These are phyloP conservation scores for Alectoris magna DNA, from an alignment of 2,797 vertebrate species.

Conservation along the genomic window DNA sequence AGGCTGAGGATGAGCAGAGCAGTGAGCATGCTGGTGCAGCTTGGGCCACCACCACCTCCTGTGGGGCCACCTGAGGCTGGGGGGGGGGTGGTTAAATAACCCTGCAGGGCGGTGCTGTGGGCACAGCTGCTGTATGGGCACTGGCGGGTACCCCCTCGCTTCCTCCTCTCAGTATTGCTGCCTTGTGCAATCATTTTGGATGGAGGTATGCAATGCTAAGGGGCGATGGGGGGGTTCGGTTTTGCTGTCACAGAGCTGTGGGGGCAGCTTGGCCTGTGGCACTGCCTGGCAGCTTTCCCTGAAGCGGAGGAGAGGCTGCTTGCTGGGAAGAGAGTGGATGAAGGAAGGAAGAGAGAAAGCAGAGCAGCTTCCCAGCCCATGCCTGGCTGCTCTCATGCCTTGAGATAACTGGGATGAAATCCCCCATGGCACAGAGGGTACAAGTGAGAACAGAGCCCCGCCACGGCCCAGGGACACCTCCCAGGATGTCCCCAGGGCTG, in stretches of 20 bases:
- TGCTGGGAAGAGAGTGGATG: fast-evolving
- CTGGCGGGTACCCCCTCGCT: neutral
- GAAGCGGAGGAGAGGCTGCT: fast-evolving
- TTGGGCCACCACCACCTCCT: neutral
- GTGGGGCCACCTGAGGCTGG: neutral
- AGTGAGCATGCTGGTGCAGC: neutral
- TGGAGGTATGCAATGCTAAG: neutral
- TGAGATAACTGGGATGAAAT: neutral
- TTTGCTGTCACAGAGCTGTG: neutral
- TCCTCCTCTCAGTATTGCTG: neutral
- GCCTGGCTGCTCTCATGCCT: neutral
- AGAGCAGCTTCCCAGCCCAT: neutral
- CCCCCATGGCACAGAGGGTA: neutral
- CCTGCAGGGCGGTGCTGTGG: neutral
- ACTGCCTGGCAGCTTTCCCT: neutral
- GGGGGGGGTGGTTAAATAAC: neutral
- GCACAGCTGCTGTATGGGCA: neutral
- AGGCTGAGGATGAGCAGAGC: constrained; percentile 30
- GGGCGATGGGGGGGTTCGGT: neutral
- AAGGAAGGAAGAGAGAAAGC: neutral
- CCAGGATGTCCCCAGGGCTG: neutral
- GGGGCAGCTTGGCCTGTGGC: neutral
- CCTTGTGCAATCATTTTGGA: constrained; percentile 31
- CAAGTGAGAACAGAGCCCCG: neutral
- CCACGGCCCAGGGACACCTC: neutral